Conservation (phyloP, 2,888 invertebrate species). For the Leucoptera coffeella region DNA sequence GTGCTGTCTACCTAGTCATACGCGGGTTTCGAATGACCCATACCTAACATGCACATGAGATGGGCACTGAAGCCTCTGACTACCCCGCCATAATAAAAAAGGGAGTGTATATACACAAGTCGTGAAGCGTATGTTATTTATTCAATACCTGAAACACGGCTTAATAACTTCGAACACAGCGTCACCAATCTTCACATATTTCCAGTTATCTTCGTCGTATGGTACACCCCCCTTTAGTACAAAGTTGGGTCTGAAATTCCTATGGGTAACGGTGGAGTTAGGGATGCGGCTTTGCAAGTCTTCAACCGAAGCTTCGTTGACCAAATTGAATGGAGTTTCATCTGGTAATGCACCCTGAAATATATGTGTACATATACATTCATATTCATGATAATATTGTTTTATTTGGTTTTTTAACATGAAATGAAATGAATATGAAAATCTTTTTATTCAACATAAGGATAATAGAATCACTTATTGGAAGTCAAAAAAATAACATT, state of each 20-base stretch:
- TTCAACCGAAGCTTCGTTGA: slow-evolving; percentile 60
- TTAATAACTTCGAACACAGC: slow-evolving; percentile 58
- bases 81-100: too few species aligned
- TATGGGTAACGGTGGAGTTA: slow-evolving; percentile 28
- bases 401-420: neutral
- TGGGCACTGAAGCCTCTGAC: too few species aligned
- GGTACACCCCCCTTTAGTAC: slow-evolving; percentile 52
- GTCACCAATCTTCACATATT: slow-evolving; percentile 62
- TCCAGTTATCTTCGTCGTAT: slow-evolving; percentile 66
- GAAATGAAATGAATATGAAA: neutral
- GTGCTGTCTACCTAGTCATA: too few species aligned
- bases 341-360: slow-evolving; percentile 61
- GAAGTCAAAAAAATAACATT: too few species aligned
- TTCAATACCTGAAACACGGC: slow-evolving; percentile 61
- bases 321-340: slow-evolving; percentile 60
- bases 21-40: too few species aligned
- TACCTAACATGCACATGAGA: too few species aligned
- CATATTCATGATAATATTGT: neutral
- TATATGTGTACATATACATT: neutral
- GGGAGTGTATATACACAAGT: too few species aligned
- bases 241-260: slow-evolving; percentile 66
- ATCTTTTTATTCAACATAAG: too few species aligned
- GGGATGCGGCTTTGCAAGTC: slow-evolving; percentile 59
- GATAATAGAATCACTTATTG: too few species aligned
- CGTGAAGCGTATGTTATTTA: too few species aligned